phyloP scores from a whole-genome alignment of 2,797 vertebrate species.

The Geotria australis region DNA sequence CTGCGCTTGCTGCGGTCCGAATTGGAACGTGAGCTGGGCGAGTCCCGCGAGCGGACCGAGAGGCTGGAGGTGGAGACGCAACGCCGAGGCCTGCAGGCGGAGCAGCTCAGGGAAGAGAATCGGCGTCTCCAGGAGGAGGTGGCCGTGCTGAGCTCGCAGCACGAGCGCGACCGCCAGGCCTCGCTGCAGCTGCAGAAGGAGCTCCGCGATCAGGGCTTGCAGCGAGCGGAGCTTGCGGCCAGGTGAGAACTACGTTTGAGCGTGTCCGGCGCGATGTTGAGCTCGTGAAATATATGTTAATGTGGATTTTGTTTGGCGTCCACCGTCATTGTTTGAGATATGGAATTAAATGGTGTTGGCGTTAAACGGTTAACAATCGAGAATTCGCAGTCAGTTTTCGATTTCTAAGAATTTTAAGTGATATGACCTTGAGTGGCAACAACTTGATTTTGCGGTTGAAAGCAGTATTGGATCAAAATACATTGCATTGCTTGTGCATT shows the following conservation, averaged over 20 bases:
- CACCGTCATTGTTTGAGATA: too few relatives aligned
- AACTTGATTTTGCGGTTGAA: too few relatives aligned
- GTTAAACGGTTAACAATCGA: too few relatives aligned
- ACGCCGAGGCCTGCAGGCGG: conserved; percentile 16
- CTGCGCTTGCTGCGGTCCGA: conserved; percentile 18
- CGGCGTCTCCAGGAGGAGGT: conserved; percentile 20
- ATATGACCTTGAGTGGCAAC: too few relatives aligned
- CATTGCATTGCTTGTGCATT: too few relatives aligned
- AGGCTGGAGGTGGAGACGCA: conserved; percentile 22
- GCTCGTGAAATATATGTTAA: too few relatives aligned
- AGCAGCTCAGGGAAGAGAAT: conserved; percentile 26
- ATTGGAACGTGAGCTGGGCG: conserved; percentile 33
- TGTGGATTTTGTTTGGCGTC: too few relatives aligned
- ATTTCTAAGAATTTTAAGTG: too few relatives aligned
- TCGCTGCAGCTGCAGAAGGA: conserved; percentile 31
- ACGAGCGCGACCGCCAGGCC: conserved; percentile 21
- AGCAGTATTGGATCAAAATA: too few relatives aligned
- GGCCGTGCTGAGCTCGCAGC: conserved; percentile 9
- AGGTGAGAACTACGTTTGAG: conserved; percentile 9
- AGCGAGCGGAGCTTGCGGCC: conserved; percentile 24
- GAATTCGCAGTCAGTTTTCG: too few relatives aligned
- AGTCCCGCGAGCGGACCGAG: conserved; percentile 18
- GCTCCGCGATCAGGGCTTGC: conserved; percentile 24
- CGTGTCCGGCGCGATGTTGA: too few relatives aligned
- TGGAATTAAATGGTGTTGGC: too few relatives aligned